Conservation (phyloP, 2,888 invertebrate species). For the Tipula helvola region DNA sequence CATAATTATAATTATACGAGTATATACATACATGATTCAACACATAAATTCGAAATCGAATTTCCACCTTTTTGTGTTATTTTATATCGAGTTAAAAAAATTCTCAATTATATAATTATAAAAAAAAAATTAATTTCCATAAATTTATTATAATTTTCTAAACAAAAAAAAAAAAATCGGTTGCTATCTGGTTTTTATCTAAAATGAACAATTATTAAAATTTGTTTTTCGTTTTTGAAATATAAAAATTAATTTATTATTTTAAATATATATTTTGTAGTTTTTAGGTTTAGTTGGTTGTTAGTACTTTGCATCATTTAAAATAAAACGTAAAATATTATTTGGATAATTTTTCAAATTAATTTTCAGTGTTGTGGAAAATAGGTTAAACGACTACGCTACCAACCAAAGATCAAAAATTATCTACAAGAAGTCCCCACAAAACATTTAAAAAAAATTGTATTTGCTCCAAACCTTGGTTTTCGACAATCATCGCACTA, state of each 20-base stretch:
- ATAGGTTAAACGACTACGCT: too few relatives aligned
- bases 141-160: not conserved
- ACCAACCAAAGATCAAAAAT: too few relatives aligned
- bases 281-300: not conserved
- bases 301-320: not conserved
- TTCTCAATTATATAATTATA: not conserved
- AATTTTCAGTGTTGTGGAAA: too few relatives aligned
- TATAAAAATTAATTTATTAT: not conserved
- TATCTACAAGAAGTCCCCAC: too few relatives aligned
- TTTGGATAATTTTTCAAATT: too few relatives aligned
- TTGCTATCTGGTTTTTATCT: not conserved
- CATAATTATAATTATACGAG: not conserved
- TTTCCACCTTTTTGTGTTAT: not conserved
- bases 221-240: not conserved
- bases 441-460: too few relatives aligned
- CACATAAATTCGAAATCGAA: not conserved
- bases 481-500: too few relatives aligned
- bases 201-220: not conserved
- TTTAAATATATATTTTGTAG: not conserved
- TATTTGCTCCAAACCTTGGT: too few relatives aligned
- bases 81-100: not conserved
- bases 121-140: not conserved
- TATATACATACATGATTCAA: not conserved
- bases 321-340: not conserved
- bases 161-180: not conserved